Evolutionary conservation across 1,140 invertebrate species (phyloP).

Genomic region (Drosophila nigromelanica): DNA sequence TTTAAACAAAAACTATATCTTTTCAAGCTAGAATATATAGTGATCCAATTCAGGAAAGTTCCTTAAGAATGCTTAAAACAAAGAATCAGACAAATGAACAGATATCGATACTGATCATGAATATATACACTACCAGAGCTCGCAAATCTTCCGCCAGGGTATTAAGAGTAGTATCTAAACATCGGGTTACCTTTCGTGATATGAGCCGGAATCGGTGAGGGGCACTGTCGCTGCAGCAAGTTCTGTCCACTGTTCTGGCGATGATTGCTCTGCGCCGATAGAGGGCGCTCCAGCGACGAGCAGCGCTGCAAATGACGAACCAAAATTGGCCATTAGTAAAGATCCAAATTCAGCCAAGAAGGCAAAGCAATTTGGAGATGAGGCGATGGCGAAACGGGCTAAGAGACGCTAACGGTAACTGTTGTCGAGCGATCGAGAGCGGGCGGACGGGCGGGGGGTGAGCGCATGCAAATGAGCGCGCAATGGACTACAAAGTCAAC

Average conservation of each 20-base stretch:
- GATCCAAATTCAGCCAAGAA: background rate
- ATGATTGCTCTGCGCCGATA: conserved; percentile 87
- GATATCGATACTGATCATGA: no score
- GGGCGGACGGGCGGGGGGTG: conserved; percentile 18
- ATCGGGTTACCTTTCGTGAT: conserved; percentile 87
- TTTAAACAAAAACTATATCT: no score
- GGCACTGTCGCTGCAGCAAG: conserved; percentile 86
- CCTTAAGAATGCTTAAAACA: no score
- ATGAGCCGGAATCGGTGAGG: conserved; percentile 89
- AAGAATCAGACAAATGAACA: no score
- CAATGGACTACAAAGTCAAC: conserved; percentile 14
- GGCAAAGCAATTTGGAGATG: conserved; percentile 4
- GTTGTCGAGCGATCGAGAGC: background rate
- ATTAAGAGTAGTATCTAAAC: background rate
- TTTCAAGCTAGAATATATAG: no score
- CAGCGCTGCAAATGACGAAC: conserved; percentile 86
- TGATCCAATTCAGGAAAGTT: no score
- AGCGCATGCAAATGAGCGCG: conserved; percentile 74
- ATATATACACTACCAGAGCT: no score
- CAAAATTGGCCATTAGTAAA: background rate
- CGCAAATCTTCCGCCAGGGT: no score
- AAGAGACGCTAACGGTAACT: conserved; percentile 20
- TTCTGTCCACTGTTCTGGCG: conserved; percentile 84
- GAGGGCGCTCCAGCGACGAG: conserved; percentile 91
- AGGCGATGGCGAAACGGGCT: conserved; percentile 9